Evolutionary conservation across 2,113 vertebrate genomes (phyloP).

Genomic region (Misgurnus mizolepis): DNA sequence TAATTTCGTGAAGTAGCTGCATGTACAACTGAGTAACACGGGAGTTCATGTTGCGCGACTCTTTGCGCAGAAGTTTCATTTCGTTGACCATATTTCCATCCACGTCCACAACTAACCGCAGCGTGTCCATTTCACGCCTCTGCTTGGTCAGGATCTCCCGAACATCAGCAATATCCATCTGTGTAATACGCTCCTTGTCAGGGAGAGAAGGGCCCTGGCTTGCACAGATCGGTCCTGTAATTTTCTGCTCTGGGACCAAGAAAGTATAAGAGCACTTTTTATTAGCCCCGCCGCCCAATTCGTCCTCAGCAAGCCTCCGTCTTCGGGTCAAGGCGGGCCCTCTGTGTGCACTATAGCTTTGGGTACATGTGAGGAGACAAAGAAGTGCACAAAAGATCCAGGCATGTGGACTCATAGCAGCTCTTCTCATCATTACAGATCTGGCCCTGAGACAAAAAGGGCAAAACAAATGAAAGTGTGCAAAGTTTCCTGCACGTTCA

Average conservation of each 20-base stretch:
- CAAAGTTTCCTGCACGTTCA: background rate
- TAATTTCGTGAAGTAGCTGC: conserved; percentile 97
- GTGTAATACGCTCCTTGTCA: conserved; percentile 87
- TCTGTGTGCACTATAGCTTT: conserved; percentile 57
- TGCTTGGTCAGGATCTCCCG: conserved; percentile 92
- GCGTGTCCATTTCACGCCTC: conserved; percentile 87
- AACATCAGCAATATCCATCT: conserved; percentile 89
- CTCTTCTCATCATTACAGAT: conserved; percentile 30
- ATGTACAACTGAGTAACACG: conserved; percentile 98
- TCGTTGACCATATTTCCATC: conserved; percentile 96
- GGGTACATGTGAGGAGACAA: conserved; percentile 60
- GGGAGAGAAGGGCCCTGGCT: conserved; percentile 72
- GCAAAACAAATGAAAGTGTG: background rate
- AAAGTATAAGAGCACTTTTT: conserved; percentile 96
- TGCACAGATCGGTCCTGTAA: conserved; percentile 95
- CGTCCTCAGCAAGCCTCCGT: conserved; percentile 75
- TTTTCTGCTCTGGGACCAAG: conserved; percentile 95
- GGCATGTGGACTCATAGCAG: conserved; percentile 63
- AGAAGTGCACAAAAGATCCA: conserved; percentile 67
- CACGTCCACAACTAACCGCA: conserved; percentile 92
- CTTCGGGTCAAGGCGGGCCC: conserved; percentile 67
- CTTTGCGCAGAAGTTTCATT: conserved; percentile 94
- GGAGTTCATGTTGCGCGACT: conserved; percentile 99
- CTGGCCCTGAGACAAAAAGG: conserved; percentile 52
- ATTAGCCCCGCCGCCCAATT: conserved; percentile 61